Conservation (phyloP, 2,888 invertebrate species). For the Zhuqinia jingwanae region DNA sequence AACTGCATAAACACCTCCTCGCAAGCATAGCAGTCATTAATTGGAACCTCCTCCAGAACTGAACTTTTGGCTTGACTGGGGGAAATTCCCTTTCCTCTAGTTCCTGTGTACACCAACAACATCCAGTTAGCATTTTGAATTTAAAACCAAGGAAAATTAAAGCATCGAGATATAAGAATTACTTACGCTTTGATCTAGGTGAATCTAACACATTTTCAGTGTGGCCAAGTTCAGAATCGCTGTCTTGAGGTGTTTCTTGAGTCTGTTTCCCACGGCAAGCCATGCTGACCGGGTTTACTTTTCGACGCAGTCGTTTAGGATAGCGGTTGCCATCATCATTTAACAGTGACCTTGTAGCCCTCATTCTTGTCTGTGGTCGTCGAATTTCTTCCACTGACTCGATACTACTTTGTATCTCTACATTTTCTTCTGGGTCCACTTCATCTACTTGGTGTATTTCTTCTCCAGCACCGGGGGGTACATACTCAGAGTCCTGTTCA, state of each 20-base stretch:
- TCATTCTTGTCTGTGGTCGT: background rate
- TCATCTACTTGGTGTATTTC: too few relatives aligned
- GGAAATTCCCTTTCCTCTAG: background rate
- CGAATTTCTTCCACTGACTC: background rate
- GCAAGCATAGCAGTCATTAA: too few relatives aligned
- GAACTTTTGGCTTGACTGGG: background rate
- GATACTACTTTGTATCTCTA: background rate
- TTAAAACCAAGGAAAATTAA: too few relatives aligned
- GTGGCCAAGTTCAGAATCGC: background rate
- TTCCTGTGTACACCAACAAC: too few relatives aligned
- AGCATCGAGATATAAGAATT: too few relatives aligned
- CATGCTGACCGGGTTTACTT: too few relatives aligned
- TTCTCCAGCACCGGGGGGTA: slow-evolving; percentile 21
- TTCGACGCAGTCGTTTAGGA: background rate
- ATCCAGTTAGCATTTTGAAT: too few relatives aligned
- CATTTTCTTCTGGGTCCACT: background rate
- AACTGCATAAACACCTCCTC: too few relatives aligned
- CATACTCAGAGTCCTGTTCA: slow-evolving; percentile 30
- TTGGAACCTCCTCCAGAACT: too few relatives aligned
- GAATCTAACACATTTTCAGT: background rate
- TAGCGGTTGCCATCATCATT: background rate
- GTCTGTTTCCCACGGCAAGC: background rate
- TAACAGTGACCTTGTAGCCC: too few relatives aligned
- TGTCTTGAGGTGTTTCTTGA: background rate
- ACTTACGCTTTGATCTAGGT: background rate